These are phyloP conservation scores for Aphrophora alni DNA, from an alignment of 2,888 invertebrate genomes.

Conservation along the genomic window DNA sequence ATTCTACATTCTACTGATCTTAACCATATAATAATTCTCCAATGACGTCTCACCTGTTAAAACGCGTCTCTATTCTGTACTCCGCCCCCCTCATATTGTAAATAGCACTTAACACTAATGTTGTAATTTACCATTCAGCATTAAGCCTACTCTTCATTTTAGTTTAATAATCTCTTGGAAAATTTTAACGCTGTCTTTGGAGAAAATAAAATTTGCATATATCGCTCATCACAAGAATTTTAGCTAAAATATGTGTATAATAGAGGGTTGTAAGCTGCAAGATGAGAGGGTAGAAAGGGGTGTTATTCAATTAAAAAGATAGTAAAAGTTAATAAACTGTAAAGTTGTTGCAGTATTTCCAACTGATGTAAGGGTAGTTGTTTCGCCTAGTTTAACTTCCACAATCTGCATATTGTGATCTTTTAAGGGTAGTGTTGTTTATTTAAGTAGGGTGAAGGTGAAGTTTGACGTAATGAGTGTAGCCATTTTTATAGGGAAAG, in stretches of 20 bases:
- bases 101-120: neutral
- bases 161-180: neutral
- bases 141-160: no score
- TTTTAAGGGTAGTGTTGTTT: no score
- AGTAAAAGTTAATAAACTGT: constrained; percentile 2
- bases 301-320: neutral
- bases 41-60: no score
- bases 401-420: neutral
- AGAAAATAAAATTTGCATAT: neutral
- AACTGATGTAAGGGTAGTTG: neutral
- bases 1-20: no score
- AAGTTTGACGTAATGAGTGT: no score
- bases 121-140: neutral
- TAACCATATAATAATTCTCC: no score
- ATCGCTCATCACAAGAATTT: neutral
- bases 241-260: neutral
- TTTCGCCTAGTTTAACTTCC: neutral
- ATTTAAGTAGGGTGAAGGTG: no score
- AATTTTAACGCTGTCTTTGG: neutral
- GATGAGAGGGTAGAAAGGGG: neutral
- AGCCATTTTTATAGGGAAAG: no score
- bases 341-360: neutral
- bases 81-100: neutral
- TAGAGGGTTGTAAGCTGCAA: neutral
- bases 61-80: no score